Evolutionary conservation across 1,140 invertebrate genomes (phyloP).

Genomic region (Portunus trituberculatus): DNA sequence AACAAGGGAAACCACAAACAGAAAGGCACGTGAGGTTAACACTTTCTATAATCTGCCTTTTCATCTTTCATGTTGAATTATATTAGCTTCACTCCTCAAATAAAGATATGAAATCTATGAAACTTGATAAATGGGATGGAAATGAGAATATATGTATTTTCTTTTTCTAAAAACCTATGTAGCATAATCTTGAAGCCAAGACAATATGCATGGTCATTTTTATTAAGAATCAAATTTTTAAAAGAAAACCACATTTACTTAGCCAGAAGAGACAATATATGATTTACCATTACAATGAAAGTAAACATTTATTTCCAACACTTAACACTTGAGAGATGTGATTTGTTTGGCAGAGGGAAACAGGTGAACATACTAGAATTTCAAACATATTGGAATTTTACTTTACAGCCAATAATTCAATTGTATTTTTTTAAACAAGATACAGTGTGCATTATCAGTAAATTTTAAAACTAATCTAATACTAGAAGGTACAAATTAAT

Average conservation of each 20-base stretch:
- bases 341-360: no score
- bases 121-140: not conserved
- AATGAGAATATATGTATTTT: not conserved
- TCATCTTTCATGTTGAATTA: not conserved
- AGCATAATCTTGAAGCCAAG: not conserved
- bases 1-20: slow-evolving; percentile 12
- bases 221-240: not conserved
- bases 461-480: slow-evolving; percentile 1
- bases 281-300: no score
- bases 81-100: not conserved
- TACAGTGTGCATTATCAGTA: not conserved
- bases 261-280: not conserved
- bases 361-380: no score
- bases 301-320: no score
- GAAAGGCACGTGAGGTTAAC: not conserved
- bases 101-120: not conserved
- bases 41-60: not conserved
- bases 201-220: not conserved
- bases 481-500: not conserved
- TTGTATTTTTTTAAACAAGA: no score
- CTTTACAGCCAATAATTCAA: no score
- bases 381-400: no score
- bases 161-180: not conserved
- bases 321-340: no score
- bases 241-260: not conserved